Percentiles rank a stretch among this genome's conserved stretches.
phyloP scores from a whole-genome alignment of 2,888 invertebrate genomes.

The Shargacucullia verbasci region DNA sequence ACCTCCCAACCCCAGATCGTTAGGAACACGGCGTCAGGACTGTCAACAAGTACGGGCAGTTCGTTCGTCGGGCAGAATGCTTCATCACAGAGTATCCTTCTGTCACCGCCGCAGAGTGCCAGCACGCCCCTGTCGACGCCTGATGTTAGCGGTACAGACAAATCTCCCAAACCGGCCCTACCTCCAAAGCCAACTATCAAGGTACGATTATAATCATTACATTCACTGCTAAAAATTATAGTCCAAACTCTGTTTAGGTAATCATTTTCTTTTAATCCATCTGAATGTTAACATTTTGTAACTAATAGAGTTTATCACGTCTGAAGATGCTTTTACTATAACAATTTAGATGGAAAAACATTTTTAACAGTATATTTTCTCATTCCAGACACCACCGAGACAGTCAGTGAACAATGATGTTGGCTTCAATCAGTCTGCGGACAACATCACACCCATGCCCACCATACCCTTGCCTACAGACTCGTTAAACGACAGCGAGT shows the following conservation, averaged over 20 bases:
- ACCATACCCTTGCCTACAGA: slow-evolving; percentile 76
- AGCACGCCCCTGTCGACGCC: slow-evolving; percentile 90
- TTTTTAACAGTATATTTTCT: slow-evolving; percentile 10
- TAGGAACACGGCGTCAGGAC: slow-evolving; percentile 86
- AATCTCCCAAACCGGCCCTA: slow-evolving; percentile 92
- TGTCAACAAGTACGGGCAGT: slow-evolving; percentile 85
- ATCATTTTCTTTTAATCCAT: too few species aligned
- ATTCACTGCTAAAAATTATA: slow-evolving; percentile 1
- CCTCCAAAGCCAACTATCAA: slow-evolving; percentile 95
- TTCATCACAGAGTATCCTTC: slow-evolving; percentile 81
- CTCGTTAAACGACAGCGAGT: slow-evolving; percentile 74
- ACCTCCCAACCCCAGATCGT: slow-evolving; percentile 87
- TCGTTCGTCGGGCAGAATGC: slow-evolving; percentile 77
- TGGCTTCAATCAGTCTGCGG: slow-evolving; percentile 72
- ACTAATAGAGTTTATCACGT: not conserved
- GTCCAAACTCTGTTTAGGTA: too few species aligned
- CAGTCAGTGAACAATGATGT: slow-evolving; percentile 83
- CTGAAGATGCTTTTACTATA: too few species aligned
- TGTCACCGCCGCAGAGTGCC: slow-evolving; percentile 90
- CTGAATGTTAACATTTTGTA: not conserved
- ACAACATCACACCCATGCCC: slow-evolving; percentile 68
- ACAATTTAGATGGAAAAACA: too few species aligned
- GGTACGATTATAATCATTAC: slow-evolving; percentile 67
- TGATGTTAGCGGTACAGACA: slow-evolving; percentile 85
- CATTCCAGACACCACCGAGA: slow-evolving; percentile 86